These are phyloP conservation scores for Cryptophagus acutangulus DNA, from an alignment of 2,888 invertebrate genomes.

Conservation along the genomic window DNA sequence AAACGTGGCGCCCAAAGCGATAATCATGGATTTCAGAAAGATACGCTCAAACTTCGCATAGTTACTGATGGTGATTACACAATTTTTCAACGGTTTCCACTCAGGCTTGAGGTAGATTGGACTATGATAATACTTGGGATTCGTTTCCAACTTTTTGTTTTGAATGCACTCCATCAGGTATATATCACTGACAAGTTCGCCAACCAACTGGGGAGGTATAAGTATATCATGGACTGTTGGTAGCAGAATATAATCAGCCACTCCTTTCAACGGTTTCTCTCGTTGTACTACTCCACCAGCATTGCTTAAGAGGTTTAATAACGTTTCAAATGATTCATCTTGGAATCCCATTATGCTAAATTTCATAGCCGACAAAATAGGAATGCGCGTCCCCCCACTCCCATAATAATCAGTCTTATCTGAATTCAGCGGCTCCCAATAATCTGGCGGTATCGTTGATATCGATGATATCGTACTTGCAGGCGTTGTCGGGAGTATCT, in stretches of 20 bases:
- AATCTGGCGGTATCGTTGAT: too few species aligned
- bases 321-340: slow-evolving; percentile 34
- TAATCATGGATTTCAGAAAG: slow-evolving; percentile 66
- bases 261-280: slow-evolving; percentile 40
- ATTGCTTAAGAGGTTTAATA: slow-evolving; percentile 33
- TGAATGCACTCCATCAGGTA: slow-evolving; percentile 69
- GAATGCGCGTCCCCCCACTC: slow-evolving; percentile 1
- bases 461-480: too few species aligned
- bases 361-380: not conserved
- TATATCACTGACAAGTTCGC: slow-evolving; percentile 63
- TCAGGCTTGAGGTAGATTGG: slow-evolving; percentile 52
- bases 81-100: slow-evolving; percentile 56
- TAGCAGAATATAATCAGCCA: slow-evolving; percentile 64
- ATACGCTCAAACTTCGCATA: slow-evolving; percentile 69
- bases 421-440: too few species aligned
- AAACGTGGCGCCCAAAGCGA: slow-evolving; percentile 63
- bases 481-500: too few species aligned
- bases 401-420: too few species aligned
- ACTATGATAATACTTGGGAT: slow-evolving; percentile 67
- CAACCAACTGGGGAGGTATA: slow-evolving; percentile 51
- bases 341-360: not conserved
- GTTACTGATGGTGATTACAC: slow-evolving; percentile 75
- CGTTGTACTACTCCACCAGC: slow-evolving; percentile 53
- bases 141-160: slow-evolving; percentile 34
- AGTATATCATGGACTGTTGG: too few species aligned